phyloP scores from a whole-genome alignment of 2,113 vertebrate genomes.

The Verasper variegatus region DNA sequence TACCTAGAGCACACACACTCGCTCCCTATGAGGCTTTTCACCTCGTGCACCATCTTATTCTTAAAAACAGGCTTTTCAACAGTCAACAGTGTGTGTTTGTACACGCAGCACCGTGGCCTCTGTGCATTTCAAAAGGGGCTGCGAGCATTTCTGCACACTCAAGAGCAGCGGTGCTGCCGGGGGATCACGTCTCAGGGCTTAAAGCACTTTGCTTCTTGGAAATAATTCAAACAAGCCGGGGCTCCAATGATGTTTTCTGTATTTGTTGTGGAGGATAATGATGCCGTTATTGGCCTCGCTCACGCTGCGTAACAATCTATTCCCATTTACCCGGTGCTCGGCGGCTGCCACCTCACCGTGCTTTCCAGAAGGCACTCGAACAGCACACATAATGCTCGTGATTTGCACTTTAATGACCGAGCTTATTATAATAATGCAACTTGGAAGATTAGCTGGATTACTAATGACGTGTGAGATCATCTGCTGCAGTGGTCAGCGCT shows the following conservation, averaged over 20 bases:
- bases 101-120: not conserved
- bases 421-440: not conserved
- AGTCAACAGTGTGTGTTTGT: constrained; percentile 25
- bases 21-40: constrained; percentile 33
- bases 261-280: constrained; percentile 58
- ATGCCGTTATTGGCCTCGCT: constrained; percentile 50
- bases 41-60: constrained; percentile 30
- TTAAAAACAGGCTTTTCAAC: constrained; percentile 19
- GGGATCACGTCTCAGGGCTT: constrained; percentile 41
- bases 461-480: not conserved
- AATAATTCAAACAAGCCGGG: constrained; percentile 60
- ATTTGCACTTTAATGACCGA: not conserved
- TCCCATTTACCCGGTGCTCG: constrained; percentile 19
- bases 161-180: not conserved
- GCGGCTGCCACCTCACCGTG: constrained; percentile 8
- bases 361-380: not conserved
- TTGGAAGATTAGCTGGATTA: not conserved
- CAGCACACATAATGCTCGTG: not conserved
- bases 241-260: constrained; percentile 47
- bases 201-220: constrained; percentile 48
- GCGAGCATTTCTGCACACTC: not conserved
- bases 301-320: constrained; percentile 31
- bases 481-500: not conserved
- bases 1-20: not conserved
- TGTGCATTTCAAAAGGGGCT: constrained; percentile 24